Evolutionary conservation across 2,888 invertebrate species (phyloP), one percentile per base, ranked within the genome.

Genomic region (Campoletis raptor): DNA sequence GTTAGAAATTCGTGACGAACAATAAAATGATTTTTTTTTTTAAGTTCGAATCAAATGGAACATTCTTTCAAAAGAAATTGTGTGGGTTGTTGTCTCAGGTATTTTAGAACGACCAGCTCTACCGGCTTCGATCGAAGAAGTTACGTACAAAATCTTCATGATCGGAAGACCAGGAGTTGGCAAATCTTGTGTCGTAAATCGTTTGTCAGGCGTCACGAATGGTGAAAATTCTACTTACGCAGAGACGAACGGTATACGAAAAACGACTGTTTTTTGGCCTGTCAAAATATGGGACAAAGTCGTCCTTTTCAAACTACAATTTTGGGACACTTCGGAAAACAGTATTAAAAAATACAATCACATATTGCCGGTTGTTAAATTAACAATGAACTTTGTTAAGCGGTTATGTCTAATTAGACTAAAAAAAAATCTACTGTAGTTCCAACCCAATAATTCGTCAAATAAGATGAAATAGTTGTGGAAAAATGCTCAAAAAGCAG

Each of bases 291-390:
- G 95, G 92, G 95, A 95, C 81, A 95, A 95, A 90, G 93, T 95
- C 7, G 94, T 96, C 37, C 90, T 96, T 76, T 96, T 96, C 89
- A 95, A 95, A 87, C 91, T 96, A 15, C 95, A 95, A 88, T 95
- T 96, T 81, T 96, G 96, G 96, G 96, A 96, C 92, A 95, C 95
- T 8, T 96, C 96, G 1, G 95, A 96, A 82, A 94, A 93, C 66
- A 95, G 95, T 61, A 92, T 95, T 12, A 95, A 95, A 90, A 95
- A 95, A 91, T 96, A 95, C 90, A 95, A 95, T 90, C 95, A 96
- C 88, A 95, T 96, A 82, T 89, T 95, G 79, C 95, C 95, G 9
- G 96, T 96, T 91, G 91, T 45, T 64, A 48, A 30, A 66, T 18
- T 64, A 36, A 15, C 30, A 61, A 12, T 30, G 7, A 61, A 30